Percentiles rank a stretch among this genome's conserved stretches.
phyloP scores from a whole-genome alignment of 2,797 vertebrate species.

The Smutsia temminckii region DNA sequence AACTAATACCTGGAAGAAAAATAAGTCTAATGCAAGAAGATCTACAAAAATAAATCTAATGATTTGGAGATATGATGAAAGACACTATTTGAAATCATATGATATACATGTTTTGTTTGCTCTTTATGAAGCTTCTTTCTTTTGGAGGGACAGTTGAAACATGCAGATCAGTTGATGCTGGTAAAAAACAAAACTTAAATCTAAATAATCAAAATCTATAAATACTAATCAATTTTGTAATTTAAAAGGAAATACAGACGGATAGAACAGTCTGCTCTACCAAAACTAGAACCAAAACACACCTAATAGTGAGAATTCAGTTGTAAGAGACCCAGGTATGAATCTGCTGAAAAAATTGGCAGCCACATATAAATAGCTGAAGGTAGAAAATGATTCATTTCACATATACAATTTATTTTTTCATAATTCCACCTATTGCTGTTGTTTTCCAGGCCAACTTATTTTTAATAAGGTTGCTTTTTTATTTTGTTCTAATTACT shows the following conservation, averaged over 20 bases:
- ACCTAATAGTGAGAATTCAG: conserved; percentile 22
- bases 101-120: conserved; percentile 1
- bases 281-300: conserved; percentile 50
- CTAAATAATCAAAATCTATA: conserved; percentile 46
- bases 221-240: conserved; percentile 52
- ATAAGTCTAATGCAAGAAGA: neutral
- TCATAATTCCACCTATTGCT: neutral
- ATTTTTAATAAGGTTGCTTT: conserved; percentile 53
- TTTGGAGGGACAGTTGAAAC: neutral
- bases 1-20: conserved; percentile 46
- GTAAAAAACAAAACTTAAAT: conserved; percentile 60
- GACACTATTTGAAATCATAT: conserved; percentile 19
- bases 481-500: conserved; percentile 54
- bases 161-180: conserved; percentile 12
- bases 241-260: conserved; percentile 40
- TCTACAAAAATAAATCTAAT: conserved; percentile 14
- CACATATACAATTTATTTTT: neutral
- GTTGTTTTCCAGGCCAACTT: neutral
- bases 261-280: neutral
- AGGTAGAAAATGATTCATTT: conserved; percentile 20
- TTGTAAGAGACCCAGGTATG: conserved; percentile 16
- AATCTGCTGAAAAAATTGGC: conserved; percentile 12
- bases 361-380: neutral
- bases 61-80: conserved; percentile 40
- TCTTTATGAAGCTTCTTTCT: conserved; percentile 51